Base-by-base conservation (phyloP, 1,140 invertebrate species). In the Apolygus lucorum region DNA sequence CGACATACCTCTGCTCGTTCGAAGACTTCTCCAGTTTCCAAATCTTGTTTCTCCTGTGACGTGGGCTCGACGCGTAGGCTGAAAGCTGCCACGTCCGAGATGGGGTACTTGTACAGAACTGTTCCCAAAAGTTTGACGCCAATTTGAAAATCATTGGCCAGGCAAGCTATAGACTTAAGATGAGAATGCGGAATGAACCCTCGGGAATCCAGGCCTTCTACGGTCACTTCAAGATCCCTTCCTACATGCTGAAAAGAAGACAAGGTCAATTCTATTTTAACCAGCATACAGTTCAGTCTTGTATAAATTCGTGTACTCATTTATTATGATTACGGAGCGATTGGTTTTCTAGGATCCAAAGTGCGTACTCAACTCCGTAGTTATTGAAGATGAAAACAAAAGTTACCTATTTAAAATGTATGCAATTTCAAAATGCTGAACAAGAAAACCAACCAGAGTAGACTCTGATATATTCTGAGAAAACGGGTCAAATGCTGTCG, bases 61-160 rank as follows among this genome's bases (percentile, higher is more conserved):
- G 11, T 4, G 22, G 22, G 54, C 22, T 59, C 22, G 4, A 59
- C 22, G 11, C 22, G 11, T 13, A 59, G 54, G 4, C 11, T 14
- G 54, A 59, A 59, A 59, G 54, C 54, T 8, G 22, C 22, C 4
- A 24, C 22, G 13, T 17, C 4, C 11, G 54, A 59, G 22, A 59
- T 22, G 11, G 54, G 54, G 54, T 59, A 59, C 54, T 59, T 59
- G 22, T 17, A 59, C 22, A 59, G 22, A 59, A 59, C 54, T 59
- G 54, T 59, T 59, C 54, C 54, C 22, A 4, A 24, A 59, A 59
- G 11, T 22, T 59, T 21, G 13, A 21, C 8, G 4, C 54, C 54
- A 13, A 59, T 24, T 59, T 59, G 2, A 21, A 59, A 59, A 59
- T 59, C 22, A 14, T 11, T 4, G 22, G 22, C 11, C 13, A 4